These are phyloP conservation scores for Sesamia nonagrioides DNA, from an alignment of 1,140 invertebrate genomes.

Conservation along the genomic window DNA sequence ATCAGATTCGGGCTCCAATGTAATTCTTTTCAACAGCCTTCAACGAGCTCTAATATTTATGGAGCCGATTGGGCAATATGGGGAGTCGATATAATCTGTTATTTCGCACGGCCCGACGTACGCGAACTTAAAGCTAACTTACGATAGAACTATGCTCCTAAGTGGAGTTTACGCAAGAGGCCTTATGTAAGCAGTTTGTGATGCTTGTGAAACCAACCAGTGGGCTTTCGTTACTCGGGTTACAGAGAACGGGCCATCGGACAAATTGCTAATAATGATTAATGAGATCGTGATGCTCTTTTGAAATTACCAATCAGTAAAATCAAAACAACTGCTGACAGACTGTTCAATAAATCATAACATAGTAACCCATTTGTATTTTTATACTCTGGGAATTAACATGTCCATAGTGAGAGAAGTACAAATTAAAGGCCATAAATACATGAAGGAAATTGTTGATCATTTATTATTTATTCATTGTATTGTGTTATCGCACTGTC, in stretches of 20 bases:
- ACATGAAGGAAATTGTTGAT: constrained; percentile 61
- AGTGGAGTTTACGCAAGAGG: constrained; percentile 78
- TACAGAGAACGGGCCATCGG: constrained; percentile 60
- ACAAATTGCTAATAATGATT: constrained; percentile 65
- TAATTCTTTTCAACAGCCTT: constrained; percentile 35
- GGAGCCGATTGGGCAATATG: constrained; percentile 42
- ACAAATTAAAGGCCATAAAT: constrained; percentile 44
- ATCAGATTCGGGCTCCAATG: constrained; percentile 8
- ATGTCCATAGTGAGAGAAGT: not conserved
- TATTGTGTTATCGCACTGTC: constrained; percentile 67
- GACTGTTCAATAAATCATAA: constrained; percentile 21
- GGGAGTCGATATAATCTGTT: constrained; percentile 63
- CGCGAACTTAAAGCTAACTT: constrained; percentile 77
- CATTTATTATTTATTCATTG: constrained; percentile 57
- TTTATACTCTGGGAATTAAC: constrained; percentile 10
- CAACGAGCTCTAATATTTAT: constrained; percentile 41
- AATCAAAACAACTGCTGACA: not conserved
- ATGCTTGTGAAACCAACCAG: constrained; percentile 73
- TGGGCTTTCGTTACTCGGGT: constrained; percentile 73
- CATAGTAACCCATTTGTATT: not conserved
- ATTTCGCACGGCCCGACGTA: constrained; percentile 65
- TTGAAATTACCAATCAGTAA: constrained; percentile 46
- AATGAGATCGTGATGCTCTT: constrained; percentile 55
- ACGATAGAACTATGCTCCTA: constrained; percentile 69
- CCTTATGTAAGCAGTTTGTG: constrained; percentile 79